Conservation (phyloP, 2,113 vertebrate species). For the Calonectris borealis region DNA sequence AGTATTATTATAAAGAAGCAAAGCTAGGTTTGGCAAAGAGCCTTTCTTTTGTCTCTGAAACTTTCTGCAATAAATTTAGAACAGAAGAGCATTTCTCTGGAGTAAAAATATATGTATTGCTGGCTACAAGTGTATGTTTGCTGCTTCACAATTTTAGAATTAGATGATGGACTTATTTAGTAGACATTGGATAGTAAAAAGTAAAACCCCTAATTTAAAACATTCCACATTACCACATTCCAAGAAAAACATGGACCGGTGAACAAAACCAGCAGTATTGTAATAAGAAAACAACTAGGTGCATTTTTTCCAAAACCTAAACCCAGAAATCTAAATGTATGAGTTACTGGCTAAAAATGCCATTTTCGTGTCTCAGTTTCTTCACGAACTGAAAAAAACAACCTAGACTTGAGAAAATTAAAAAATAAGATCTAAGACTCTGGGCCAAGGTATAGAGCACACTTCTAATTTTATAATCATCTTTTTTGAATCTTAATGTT, state of each 20-base stretch:
- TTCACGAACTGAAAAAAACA: conserved; percentile 47
- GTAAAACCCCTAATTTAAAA: conserved; percentile 81
- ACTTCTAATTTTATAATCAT: background rate
- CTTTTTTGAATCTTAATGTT: background rate
- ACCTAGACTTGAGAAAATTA: conserved; percentile 42
- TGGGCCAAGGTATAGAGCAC: conserved; percentile 15
- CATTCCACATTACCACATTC: conserved; percentile 75
- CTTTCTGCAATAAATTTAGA: conserved; percentile 79
- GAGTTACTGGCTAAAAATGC: conserved; percentile 75
- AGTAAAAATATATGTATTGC: conserved; percentile 76
- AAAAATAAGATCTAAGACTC: background rate
- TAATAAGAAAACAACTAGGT: conserved; percentile 84
- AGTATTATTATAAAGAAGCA: conserved; percentile 65
- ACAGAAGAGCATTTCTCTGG: conserved; percentile 73
- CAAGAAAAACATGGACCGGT: conserved; percentile 80
- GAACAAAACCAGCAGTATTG: conserved; percentile 82
- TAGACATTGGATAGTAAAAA: conserved; percentile 79
- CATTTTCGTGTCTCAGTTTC: conserved; percentile 69
- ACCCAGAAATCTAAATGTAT: conserved; percentile 76
- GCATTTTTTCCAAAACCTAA: conserved; percentile 80
- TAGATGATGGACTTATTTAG: conserved; percentile 81
- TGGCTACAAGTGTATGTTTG: conserved; percentile 76
- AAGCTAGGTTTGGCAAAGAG: conserved; percentile 70
- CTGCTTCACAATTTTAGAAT: conserved; percentile 81
- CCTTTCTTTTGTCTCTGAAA: conserved; percentile 75